phyloP scores from a whole-genome alignment of 2,888 invertebrate species.

The Macrosoma leucophasiata region DNA sequence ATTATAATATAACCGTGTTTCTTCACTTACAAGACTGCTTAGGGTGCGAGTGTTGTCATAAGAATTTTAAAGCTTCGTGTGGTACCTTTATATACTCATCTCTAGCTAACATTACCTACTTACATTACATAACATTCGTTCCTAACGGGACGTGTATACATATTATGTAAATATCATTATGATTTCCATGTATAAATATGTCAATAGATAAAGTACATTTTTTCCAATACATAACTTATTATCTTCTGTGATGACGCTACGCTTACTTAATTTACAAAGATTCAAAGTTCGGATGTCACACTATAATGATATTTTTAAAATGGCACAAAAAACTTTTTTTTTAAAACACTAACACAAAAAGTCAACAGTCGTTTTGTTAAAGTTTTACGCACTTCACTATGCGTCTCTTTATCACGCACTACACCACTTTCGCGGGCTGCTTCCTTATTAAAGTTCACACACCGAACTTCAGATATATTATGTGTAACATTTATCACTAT shows the following conservation, averaged over 20 bases:
- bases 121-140: constrained; percentile 72
- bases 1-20: constrained; percentile 45
- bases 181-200: constrained; percentile 72
- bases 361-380: constrained; percentile 63
- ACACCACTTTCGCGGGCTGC: constrained; percentile 34
- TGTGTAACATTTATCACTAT: constrained; percentile 23
- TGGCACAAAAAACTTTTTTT: constrained; percentile 75
- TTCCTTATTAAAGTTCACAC: constrained; percentile 29
- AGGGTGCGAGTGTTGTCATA: constrained; percentile 74
- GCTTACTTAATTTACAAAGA: constrained; percentile 66
- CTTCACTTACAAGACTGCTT: constrained; percentile 60
- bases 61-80: constrained; percentile 76
- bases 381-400: constrained; percentile 53
- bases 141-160: constrained; percentile 76
- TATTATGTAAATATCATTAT: constrained; percentile 72
- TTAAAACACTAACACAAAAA: constrained; percentile 75
- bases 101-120: constrained; percentile 70
- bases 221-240: constrained; percentile 70
- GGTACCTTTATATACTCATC: constrained; percentile 66
- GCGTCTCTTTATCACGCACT: constrained; percentile 39
- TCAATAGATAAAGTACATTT: constrained; percentile 69
- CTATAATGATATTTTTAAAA: constrained; percentile 70
- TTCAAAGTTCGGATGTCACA: constrained; percentile 75
- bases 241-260: constrained; percentile 71
- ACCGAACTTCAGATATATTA: constrained; percentile 33